Percentiles rank a stretch among this genome's conserved stretches.
Conservation (phyloP, 2,888 invertebrate genomes). For the Flabesymbios commensalis region DNA sequence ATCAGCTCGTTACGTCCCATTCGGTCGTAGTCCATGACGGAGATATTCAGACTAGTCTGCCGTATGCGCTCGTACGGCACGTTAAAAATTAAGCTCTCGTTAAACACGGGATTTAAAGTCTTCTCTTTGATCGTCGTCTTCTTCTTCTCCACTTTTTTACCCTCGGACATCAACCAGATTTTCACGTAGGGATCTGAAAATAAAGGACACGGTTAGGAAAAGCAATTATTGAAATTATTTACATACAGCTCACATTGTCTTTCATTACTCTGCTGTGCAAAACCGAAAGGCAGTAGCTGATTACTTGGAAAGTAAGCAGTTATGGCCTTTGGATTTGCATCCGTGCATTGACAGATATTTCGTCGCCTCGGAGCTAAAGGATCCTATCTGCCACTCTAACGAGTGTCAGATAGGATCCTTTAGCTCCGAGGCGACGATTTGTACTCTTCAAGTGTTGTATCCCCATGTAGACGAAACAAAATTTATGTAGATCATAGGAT, state of each 20-base stretch:
- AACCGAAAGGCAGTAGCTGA: no score
- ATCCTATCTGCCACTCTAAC: no score
- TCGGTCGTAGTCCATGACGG: constrained; percentile 97
- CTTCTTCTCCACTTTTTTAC: constrained; percentile 93
- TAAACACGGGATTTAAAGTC: constrained; percentile 92
- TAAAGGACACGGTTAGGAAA: no score
- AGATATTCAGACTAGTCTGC: constrained; percentile 89
- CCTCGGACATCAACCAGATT: constrained; percentile 94
- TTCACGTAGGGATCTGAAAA: constrained; percentile 94
- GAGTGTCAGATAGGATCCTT: no score
- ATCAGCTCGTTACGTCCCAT: constrained; percentile 91
- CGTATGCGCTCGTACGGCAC: constrained; percentile 96
- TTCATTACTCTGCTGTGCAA: background rate
- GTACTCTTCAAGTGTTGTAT: no score
- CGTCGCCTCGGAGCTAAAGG: no score
- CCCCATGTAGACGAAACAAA: no score
- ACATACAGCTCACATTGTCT: background rate
- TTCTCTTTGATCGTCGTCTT: constrained; percentile 74
- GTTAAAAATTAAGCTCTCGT: constrained; percentile 93
- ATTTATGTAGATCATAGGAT: no score
- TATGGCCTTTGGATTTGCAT: background rate
- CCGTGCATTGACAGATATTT: no score
- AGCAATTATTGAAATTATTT: background rate
- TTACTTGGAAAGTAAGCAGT: no score
- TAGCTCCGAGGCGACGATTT: no score